Evolutionary conservation across 1,140 invertebrate genomes (phyloP), one percentile per base, ranked within the genome.

Genomic region (Scaptomyza hsui): DNA sequence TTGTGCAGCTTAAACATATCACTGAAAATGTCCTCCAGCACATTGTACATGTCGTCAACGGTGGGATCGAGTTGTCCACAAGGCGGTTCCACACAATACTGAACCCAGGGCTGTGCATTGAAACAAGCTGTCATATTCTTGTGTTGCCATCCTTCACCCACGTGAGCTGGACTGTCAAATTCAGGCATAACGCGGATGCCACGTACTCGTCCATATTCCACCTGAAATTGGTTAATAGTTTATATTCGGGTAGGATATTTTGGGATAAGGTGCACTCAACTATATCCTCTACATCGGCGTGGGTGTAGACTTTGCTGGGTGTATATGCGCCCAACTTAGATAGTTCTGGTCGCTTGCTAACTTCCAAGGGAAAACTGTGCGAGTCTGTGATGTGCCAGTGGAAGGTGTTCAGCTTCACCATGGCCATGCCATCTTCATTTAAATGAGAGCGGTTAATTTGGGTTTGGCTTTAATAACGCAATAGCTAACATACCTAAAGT

Each of bases 371-470:
- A 79, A 97, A 97, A 76, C 96, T 97, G 16, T 97, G 96, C 0
- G 95, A 95, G 89, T 98, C 97, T 0, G 96, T 97, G n/a, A 97
- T 96, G 75, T 98, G 96, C 96, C 96, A 97, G 76, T 98, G 97
- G 89, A 98, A 95, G 0, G 95, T 95, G 85, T 98, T 98, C 32
- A 98, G 80, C 81, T 97, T 98, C 9, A 94, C 95, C 79, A 94
- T 93, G 0, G 94, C 94, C 96, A 97, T 97, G 0, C 93, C 96
- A 78, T 97, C 95, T 92, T 1, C 49, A 59, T 5, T 9, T 9
- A 60, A 53, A 56, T 39, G 0, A 19, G 24, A 6, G 1, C 6
- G 39, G 41, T 35, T 68, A 29, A 57, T 26, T 53, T 35, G 15
- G 2, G 4, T 12, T 0, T 18, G 15, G 0, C 10, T 12, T 21